Evolutionary conservation across 2,113 vertebrate species (phyloP), one percentile per base, ranked within the genome.

Genomic region (Rhineura floridana): DNA sequence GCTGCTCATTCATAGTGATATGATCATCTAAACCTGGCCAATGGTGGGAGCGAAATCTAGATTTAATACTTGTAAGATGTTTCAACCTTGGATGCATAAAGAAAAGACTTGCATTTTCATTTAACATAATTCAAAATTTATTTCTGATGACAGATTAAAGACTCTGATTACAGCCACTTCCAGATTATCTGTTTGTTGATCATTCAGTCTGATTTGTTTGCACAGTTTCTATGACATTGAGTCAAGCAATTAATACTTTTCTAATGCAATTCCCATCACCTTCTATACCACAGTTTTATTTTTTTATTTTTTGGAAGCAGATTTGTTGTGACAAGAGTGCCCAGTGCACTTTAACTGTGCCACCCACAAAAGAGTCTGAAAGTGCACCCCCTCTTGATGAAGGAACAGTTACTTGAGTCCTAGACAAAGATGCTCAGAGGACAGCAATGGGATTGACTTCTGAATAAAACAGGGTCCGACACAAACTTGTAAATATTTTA

Each of bases 71-170:
- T 25, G 10, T 84, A 44, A 39, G 17, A 63, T 70, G 36, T 65
- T 0, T 0, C 2, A 30, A n/a, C 39, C 75, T 28, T 6, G 59
- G 90, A 28, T 1, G 0, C 75, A 90, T 3, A 2, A 10, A 36
- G 28, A 46, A 33, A 8, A n/a, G 52, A 30, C 8, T 28, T 44
- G 25, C 25, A 4, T 2, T 84, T 90, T 44, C 1, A 59, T 33
- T 63, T 8, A 50, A 1, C 82, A 83, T 30, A 83, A 42, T 65
- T 92, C 89, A 59, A 42, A n/a, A 86, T 30, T 77, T 83, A 30
- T 75, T 91, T 88, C 7, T 21, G 36, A 44, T 82, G 62, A 33
- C 13, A 84, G 33, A 6, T 52, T 89, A 93, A 73, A 90, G 1
- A 78, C 7, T 55, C 85, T 87, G 2, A 25, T 92, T 17, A 36